A percentile compares a stretch with the other conserved stretches of the same genome.
Conservation (phyloP, 2,113 vertebrate species). For the Calyptomena viridis region DNA sequence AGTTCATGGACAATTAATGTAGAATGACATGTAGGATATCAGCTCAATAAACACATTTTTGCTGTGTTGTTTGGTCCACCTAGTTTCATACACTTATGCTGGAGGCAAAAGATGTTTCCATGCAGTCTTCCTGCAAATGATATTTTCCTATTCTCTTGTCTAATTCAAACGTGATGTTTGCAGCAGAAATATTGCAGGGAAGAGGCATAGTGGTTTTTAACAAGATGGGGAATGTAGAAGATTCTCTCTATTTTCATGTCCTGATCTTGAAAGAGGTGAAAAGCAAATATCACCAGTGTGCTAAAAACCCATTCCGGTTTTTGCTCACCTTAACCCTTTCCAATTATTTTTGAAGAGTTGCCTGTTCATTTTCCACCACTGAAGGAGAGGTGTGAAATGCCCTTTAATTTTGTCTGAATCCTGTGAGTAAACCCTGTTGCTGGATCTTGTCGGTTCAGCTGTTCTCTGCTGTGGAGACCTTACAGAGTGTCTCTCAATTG, state of each 20-base stretch:
- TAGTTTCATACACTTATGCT: background rate
- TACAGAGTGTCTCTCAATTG: background rate
- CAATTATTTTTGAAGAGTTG: background rate
- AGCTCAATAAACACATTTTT: background rate
- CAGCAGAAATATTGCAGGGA: background rate
- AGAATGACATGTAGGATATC: background rate
- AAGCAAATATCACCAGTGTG: background rate
- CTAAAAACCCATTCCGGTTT: background rate
- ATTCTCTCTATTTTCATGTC: background rate
- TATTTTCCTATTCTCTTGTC: background rate
- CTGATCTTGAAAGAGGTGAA: background rate
- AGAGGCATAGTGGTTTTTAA: background rate
- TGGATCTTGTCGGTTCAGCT: background rate
- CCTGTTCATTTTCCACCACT: background rate
- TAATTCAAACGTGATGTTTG: background rate
- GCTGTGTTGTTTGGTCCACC: background rate
- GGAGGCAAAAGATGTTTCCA: background rate
- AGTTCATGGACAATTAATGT: background rate
- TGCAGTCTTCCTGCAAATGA: background rate
- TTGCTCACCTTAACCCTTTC: background rate
- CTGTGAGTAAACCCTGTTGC: background rate
- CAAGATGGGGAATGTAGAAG: background rate
- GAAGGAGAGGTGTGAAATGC: background rate
- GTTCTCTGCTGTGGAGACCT: background rate
- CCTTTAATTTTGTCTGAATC: background rate